These are phyloP conservation scores for Sinocyclocheilus grahami DNA, from an alignment of 2,113 vertebrate genomes.

Conservation along the genomic window DNA sequence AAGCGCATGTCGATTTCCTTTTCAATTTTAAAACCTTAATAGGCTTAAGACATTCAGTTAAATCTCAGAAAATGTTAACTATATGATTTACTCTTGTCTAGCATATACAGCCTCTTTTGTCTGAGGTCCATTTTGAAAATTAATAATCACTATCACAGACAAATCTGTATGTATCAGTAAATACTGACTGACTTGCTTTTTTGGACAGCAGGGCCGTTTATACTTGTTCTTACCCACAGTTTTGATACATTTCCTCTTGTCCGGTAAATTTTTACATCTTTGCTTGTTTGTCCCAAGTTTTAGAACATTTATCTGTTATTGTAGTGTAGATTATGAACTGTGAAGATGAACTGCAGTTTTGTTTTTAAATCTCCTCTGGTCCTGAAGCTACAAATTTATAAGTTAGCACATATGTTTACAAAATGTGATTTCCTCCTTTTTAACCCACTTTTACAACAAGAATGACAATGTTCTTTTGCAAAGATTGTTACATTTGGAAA, in stretches of 20 bases:
- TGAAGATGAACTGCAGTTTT: neutral
- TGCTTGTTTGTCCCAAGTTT: neutral
- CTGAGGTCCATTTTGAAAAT: neutral
- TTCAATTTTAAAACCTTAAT: neutral
- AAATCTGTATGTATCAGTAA: neutral
- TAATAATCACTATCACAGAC: neutral
- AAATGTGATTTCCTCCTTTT: neutral
- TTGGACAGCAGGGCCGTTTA: constrained; percentile 10
- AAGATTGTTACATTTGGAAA: neutral
- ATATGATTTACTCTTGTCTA: neutral
- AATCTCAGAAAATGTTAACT: neutral
- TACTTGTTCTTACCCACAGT: neutral
- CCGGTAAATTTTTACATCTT: neutral
- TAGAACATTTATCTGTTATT: neutral
- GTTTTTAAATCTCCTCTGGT: neutral
- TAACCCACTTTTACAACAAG: neutral
- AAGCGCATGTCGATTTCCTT: neutral
- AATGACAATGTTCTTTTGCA: neutral
- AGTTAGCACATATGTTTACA: neutral
- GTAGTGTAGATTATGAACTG: neutral
- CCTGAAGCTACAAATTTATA: neutral
- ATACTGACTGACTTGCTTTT: neutral
- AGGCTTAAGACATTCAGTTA: neutral
- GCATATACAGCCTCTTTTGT: neutral
- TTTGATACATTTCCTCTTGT: neutral